These are phyloP conservation scores for Drosophila orena DNA, from an alignment of 1,140 invertebrate genomes.

Conservation along the genomic window DNA sequence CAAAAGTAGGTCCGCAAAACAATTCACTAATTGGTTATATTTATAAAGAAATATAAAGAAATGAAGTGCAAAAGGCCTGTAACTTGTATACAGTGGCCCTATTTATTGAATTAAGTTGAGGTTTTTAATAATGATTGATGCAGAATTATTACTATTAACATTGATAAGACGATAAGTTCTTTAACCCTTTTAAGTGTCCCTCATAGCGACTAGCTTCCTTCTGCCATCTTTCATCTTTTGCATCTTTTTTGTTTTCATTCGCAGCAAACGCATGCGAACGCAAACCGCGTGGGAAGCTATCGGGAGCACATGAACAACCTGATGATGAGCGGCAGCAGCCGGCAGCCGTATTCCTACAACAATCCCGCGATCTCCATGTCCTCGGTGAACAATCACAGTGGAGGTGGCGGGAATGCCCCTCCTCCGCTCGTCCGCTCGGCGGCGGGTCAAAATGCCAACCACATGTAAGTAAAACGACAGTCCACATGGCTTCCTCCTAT, in stretches of 20 bases:
- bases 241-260: constrained; percentile 25
- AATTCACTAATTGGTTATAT: constrained; percentile 1
- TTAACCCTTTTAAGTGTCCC: background rate
- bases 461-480: constrained; percentile 68
- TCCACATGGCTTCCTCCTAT: constrained; percentile 15
- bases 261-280: constrained; percentile 73
- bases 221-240: background rate
- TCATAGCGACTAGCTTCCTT: background rate
- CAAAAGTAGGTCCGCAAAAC: background rate
- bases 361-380: constrained; percentile 84
- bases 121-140: too few species aligned
- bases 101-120: background rate
- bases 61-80: background rate
- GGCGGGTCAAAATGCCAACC: constrained; percentile 76
- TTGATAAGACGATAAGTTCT: too few species aligned
- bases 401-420: constrained; percentile 73
- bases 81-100: background rate
- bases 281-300: constrained; percentile 69
- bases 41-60: background rate
- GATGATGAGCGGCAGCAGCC: constrained; percentile 70
- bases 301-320: constrained; percentile 80
- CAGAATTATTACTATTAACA: too few species aligned
- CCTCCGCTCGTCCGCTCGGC: constrained; percentile 79
- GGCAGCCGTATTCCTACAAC: constrained; percentile 77
- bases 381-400: constrained; percentile 75